Conservation (phyloP, 2,113 vertebrate species). For the Gymnorhina tibicen region DNA sequence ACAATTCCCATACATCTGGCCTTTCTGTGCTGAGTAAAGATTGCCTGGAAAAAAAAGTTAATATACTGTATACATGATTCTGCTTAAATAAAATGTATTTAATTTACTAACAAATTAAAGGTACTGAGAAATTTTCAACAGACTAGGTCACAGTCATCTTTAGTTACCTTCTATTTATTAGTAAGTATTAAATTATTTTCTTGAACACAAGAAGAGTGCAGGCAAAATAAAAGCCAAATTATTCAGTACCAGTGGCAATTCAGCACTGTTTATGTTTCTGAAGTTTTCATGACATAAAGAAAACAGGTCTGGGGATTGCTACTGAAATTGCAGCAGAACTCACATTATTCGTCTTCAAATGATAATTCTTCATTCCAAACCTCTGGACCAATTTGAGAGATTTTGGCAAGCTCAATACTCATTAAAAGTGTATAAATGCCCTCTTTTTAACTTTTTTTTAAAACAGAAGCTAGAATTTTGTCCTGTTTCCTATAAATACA, state of each 20-base stretch:
- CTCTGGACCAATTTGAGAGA: conserved; percentile 18
- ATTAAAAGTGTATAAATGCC: conserved; percentile 23
- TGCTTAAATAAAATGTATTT: conserved; percentile 71
- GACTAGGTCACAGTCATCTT: conserved; percentile 56
- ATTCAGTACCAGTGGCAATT: conserved; percentile 48
- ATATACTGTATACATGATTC: conserved; percentile 71
- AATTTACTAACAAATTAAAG: conserved; percentile 65
- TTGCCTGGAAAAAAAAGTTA: conserved; percentile 77
- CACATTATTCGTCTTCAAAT: conserved; percentile 20
- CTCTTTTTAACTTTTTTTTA: neutral
- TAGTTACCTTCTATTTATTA: conserved; percentile 65
- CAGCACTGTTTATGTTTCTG: conserved; percentile 53
- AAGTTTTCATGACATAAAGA: conserved; percentile 54
- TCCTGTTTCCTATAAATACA: neutral
- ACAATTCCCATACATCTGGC: conserved; percentile 94
- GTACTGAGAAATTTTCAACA: conserved; percentile 59
- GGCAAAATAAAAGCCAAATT: conserved; percentile 52
- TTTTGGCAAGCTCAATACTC: conserved; percentile 24
- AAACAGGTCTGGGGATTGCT: conserved; percentile 45
- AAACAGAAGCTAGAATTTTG: conserved; percentile 7
- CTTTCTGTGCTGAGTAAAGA: conserved; percentile 80
- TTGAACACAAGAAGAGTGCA: conserved; percentile 3
- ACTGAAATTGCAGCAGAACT: conserved; percentile 32
- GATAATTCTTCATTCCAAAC: conserved; percentile 36
- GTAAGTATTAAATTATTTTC: conserved; percentile 55